A percentile compares a stretch with the other conserved stretches of the same genome.
phyloP scores from a whole-genome alignment of 2,888 invertebrate species.

The Acrobasis consociella region DNA sequence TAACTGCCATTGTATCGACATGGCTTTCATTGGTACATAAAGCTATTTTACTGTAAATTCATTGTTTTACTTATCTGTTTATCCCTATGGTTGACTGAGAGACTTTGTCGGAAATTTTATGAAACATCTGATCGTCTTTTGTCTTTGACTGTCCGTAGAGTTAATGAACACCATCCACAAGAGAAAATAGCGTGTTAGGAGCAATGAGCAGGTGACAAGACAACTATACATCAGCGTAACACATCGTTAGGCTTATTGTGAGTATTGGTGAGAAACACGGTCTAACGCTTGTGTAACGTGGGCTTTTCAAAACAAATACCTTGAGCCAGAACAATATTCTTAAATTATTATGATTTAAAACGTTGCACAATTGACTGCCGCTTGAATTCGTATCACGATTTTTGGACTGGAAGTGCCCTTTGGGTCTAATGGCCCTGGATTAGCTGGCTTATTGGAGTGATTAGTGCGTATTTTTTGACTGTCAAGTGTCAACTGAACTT shows the following conservation, averaged over 20 bases:
- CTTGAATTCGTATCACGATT: not conserved
- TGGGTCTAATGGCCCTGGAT: no score
- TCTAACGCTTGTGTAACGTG: conserved; percentile 9
- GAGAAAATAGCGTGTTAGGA: conserved; percentile 2
- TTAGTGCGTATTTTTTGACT: no score
- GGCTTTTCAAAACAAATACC: conserved; percentile 20
- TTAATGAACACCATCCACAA: conserved; percentile 9
- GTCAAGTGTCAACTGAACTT: no score
- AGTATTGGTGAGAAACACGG: conserved; percentile 2
- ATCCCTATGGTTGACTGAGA: no score
- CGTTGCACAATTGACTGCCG: not conserved
- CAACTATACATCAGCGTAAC: conserved; percentile 13
- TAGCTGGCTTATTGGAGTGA: no score
- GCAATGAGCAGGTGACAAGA: conserved; percentile 1
- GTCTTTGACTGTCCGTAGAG: not conserved
- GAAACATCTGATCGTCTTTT: no score
- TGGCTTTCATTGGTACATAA: no score
- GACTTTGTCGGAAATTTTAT: no score
- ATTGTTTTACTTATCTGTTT: no score
- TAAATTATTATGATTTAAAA: conserved; percentile 6
- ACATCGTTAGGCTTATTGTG: not conserved
- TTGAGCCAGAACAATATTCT: conserved; percentile 9
- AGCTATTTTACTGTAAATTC: no score
- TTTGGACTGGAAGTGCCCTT: no score
- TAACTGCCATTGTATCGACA: no score